A percentile compares a stretch with the other conserved stretches of the same genome.
phyloP scores from a whole-genome alignment of 2,113 vertebrate genomes.

The Daboia siamensis region DNA sequence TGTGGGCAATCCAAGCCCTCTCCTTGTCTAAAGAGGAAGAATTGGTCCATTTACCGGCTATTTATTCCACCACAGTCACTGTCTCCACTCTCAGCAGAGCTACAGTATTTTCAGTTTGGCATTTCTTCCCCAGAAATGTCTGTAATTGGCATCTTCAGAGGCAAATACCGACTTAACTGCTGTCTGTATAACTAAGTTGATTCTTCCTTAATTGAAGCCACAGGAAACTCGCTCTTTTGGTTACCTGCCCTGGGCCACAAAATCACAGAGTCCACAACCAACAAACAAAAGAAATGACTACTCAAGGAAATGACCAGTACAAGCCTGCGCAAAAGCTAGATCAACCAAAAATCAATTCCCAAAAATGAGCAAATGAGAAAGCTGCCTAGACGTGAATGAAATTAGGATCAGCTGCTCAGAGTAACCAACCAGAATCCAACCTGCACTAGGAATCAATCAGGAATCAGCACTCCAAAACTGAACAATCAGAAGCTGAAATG shows the following conservation, averaged over 20 bases:
- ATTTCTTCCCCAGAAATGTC: not conserved
- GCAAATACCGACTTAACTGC: not conserved
- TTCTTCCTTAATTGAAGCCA: not conserved
- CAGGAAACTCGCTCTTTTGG: not conserved
- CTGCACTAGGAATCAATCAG: not conserved
- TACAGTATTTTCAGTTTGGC: not conserved
- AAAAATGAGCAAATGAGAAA: not conserved
- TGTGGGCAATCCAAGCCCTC: not conserved
- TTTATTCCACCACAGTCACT: not conserved
- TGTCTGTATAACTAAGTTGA: not conserved
- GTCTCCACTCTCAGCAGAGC: not conserved
- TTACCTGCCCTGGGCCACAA: not conserved
- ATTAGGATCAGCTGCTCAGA: not conserved
- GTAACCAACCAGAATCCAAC: not conserved
- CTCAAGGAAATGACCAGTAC: not conserved
- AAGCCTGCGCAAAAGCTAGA: not conserved
- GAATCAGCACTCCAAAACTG: not conserved
- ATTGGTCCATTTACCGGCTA: not conserved
- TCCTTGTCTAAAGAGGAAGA: not conserved
- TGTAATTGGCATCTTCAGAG: not conserved
- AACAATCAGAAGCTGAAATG: not conserved
- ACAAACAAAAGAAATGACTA: not conserved
- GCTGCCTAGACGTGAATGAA: not conserved
- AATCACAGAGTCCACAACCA: not conserved
- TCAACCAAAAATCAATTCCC: not conserved